Evolutionary conservation across 2,888 invertebrate species (phyloP).

Genomic region (Aleiodes alternator): DNA sequence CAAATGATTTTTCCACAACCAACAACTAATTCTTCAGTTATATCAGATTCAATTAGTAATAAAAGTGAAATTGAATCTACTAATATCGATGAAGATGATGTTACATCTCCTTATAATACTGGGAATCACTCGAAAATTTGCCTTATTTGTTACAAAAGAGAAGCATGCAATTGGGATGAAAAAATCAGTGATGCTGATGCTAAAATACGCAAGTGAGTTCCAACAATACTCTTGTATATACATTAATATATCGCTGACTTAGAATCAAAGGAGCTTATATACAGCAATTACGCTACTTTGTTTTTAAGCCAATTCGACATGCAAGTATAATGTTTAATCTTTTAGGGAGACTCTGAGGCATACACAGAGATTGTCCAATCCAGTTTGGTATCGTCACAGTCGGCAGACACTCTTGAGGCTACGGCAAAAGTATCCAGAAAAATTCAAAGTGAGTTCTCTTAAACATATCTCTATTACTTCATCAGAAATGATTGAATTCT

Average conservation of each 20-base stretch:
- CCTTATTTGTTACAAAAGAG: slow-evolving; percentile 66
- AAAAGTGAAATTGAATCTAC: slow-evolving; percentile 13
- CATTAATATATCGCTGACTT: too few species aligned
- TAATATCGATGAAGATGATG: slow-evolving; percentile 66
- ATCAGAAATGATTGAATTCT: slow-evolving; percentile 11
- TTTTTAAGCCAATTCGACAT: background rate
- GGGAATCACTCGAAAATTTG: slow-evolving; percentile 67
- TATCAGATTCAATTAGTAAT: background rate
- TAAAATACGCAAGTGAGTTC: slow-evolving; percentile 65
- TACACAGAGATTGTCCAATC: slow-evolving; percentile 86
- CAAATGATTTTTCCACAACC: slow-evolving; percentile 81
- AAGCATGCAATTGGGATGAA: slow-evolving; percentile 54
- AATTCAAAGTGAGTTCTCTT: slow-evolving; percentile 77
- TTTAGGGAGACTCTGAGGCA: slow-evolving; percentile 80
- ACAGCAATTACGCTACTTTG: background rate
- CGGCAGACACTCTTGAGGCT: slow-evolving; percentile 87
- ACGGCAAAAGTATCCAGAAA: slow-evolving; percentile 84
- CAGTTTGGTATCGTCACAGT: slow-evolving; percentile 87
- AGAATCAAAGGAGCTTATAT: too few species aligned
- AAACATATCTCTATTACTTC: slow-evolving; percentile 25
- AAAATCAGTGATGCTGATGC: slow-evolving; percentile 59
- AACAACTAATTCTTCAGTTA: slow-evolving; percentile 50
- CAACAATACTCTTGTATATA: background rate
- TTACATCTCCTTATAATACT: slow-evolving; percentile 60
- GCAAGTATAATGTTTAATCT: background rate